A percentile compares a stretch with the other conserved stretches of the same genome.
Conservation (phyloP, 2,888 invertebrate species). For the Orchesellides sinensis region DNA sequence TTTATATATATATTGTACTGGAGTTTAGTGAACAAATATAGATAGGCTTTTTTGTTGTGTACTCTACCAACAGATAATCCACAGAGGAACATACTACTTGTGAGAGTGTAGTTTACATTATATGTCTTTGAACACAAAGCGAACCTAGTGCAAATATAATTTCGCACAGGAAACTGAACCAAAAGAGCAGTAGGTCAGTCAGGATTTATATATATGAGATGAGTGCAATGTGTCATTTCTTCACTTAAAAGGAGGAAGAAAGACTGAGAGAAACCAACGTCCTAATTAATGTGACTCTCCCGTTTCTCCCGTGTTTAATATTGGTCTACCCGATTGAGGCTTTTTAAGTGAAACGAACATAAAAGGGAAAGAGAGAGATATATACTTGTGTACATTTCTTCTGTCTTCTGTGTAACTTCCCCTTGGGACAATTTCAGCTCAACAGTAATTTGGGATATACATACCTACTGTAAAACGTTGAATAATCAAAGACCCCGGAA, state of each 20-base stretch:
- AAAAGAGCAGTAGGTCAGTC: conserved; percentile 62
- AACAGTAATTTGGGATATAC: neutral
- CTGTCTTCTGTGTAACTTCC: conserved; percentile 13
- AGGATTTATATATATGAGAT: conserved; percentile 23
- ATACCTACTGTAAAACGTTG: conserved; percentile 3
- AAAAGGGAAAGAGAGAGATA: no score
- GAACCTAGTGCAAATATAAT: conserved; percentile 16
- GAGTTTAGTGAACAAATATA: neutral
- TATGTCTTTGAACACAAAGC: conserved; percentile 18
- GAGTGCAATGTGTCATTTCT: conserved; percentile 17
- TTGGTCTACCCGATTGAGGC: no score
- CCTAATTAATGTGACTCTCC: neutral
- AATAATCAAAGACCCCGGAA: conserved; percentile 63
- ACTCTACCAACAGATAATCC: neutral
- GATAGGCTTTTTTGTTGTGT: neutral
- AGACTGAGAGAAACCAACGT: neutral
- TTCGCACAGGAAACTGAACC: conserved; percentile 3
- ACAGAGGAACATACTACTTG: neutral
- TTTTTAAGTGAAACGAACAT: no score
- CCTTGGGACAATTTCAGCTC: conserved; percentile 41
- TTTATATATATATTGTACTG: neutral
- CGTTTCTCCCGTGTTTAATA: no score
- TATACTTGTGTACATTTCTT: no score
- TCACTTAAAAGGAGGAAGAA: neutral
- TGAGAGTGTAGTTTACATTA: neutral